These are phyloP conservation scores for Columba guinea DNA, from an alignment of 2,797 vertebrate genomes.

Conservation along the genomic window DNA sequence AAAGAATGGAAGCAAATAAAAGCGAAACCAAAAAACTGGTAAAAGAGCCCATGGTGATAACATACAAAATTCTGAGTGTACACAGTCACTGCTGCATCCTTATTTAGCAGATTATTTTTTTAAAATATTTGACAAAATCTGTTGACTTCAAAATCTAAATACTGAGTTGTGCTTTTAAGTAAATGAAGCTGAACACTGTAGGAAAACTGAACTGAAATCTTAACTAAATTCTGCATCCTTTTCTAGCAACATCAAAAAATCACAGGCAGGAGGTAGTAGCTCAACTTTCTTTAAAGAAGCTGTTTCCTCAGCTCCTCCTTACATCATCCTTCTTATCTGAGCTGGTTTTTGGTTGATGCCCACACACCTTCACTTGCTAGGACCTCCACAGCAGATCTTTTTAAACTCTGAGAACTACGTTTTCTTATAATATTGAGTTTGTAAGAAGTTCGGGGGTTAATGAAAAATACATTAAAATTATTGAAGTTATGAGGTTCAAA, in stretches of 20 bases:
- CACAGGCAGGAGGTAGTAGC: not conserved
- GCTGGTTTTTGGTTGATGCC: not conserved
- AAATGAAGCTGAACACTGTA: not conserved
- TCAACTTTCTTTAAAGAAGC: not conserved
- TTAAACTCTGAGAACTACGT: not conserved
- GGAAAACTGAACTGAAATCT: not conserved
- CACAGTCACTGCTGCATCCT: accelerated
- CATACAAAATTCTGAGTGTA: not conserved
- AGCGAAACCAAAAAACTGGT: not conserved
- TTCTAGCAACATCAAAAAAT: not conserved
- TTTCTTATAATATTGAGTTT: not conserved
- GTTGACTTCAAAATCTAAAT: not conserved
- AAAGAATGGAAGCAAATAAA: not conserved
- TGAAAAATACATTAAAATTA: not conserved
- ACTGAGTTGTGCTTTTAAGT: not conserved
- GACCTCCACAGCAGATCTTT: not conserved
- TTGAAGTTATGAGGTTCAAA: not conserved
- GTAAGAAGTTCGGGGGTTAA: not conserved
- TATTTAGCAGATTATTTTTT: not conserved
- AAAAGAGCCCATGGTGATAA: not conserved
- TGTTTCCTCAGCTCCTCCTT: not conserved
- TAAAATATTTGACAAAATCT: not conserved
- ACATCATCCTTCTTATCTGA: not conserved
- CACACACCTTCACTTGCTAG: not conserved
- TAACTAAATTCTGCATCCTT: not conserved